These are phyloP conservation scores for Ophioninae sp. DNA, from an alignment of 2,888 invertebrate genomes.

Conservation along the genomic window DNA sequence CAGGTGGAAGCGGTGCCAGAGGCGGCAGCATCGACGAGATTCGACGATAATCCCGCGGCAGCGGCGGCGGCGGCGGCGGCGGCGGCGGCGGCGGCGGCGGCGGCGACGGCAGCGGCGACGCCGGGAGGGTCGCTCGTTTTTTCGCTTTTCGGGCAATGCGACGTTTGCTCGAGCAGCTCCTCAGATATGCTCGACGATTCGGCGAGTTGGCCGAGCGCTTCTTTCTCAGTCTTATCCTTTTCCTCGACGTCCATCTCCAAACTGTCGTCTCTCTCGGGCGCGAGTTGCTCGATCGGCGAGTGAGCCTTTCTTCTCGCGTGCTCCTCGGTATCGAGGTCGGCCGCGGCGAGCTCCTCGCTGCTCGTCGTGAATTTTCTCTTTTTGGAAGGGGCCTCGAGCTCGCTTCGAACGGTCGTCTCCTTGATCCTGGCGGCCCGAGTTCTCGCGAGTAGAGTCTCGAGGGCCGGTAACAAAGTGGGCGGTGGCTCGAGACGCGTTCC, in stretches of 20 bases:
- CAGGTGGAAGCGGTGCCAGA: constrained; percentile 70
- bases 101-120: constrained; percentile 69
- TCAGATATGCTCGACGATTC: constrained; percentile 64
- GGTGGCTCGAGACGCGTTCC: constrained; percentile 79
- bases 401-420: constrained; percentile 71
- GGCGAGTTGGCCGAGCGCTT: constrained; percentile 63
- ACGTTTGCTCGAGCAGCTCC: constrained; percentile 62
- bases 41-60: constrained; percentile 68
- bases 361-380: constrained; percentile 76
- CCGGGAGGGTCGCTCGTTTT: constrained; percentile 67
- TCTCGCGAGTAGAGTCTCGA: constrained; percentile 77
- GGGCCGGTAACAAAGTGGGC: constrained; percentile 73
- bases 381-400: constrained; percentile 76
- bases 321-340: constrained; percentile 58
- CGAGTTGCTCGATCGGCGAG: constrained; percentile 64
- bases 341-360: constrained; percentile 64
- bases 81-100: constrained; percentile 69
- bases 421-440: constrained; percentile 72
- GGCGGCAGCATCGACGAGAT: constrained; percentile 67
- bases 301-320: constrained; percentile 63
- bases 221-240: constrained; percentile 69
- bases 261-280: constrained; percentile 54
- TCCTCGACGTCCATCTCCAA: constrained; percentile 69
- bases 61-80: constrained; percentile 68
- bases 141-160: constrained; percentile 50